Conservation (phyloP, 35 echinoderm and acorn worm genomes). For the Ophiothrix spiculata region DNA sequence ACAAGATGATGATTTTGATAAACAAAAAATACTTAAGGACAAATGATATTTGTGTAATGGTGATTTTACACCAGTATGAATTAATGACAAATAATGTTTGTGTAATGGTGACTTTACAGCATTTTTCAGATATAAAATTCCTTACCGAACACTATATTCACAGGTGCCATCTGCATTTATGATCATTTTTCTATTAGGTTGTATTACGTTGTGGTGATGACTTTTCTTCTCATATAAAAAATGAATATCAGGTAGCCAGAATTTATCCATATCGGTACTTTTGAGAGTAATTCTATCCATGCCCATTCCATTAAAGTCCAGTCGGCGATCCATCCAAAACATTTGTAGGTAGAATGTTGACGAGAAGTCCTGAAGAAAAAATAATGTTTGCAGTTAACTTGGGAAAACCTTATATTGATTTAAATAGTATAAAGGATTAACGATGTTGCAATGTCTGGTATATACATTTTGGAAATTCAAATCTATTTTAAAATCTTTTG, state of each 20-base stretch:
- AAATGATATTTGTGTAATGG: too few relatives aligned
- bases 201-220: background rate
- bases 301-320: background rate
- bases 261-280: slow-evolving; percentile 6
- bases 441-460: too few relatives aligned
- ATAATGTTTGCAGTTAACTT: too few relatives aligned
- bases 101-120: too few relatives aligned
- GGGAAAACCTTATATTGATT: too few relatives aligned
- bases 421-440: too few relatives aligned
- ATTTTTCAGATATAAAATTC: background rate
- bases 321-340: background rate
- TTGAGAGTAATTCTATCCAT: background rate
- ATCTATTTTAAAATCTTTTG: too few relatives aligned
- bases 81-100: too few relatives aligned
- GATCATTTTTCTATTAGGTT: background rate
- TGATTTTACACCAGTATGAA: too few relatives aligned
- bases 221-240: slow-evolving; percentile 11
- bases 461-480: too few relatives aligned
- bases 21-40: too few relatives aligned
- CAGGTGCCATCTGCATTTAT: background rate
- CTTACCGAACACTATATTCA: slow-evolving; percentile 9
- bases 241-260: slow-evolving; percentile 3
- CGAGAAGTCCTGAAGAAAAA: background rate
- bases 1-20: too few relatives aligned
- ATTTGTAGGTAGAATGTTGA: background rate